Conservation (phyloP, 2,113 vertebrate species). For the Pelecanoides urinatrix region DNA sequence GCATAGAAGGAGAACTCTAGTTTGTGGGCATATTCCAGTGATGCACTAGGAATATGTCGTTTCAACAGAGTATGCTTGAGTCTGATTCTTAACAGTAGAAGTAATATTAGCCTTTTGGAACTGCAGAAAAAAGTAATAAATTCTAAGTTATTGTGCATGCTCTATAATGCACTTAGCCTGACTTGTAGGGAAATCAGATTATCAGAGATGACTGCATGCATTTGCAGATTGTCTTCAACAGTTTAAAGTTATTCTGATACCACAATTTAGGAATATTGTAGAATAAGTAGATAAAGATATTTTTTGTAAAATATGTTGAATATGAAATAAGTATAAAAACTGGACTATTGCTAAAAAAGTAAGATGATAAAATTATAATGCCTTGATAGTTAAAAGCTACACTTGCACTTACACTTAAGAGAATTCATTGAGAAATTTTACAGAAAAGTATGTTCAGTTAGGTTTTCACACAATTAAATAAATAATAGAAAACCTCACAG, state of each 20-base stretch:
- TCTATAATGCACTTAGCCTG: background rate
- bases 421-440: background rate
- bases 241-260: background rate
- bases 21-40: background rate
- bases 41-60: background rate
- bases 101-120: background rate
- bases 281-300: background rate
- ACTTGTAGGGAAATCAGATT: background rate
- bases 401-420: background rate
- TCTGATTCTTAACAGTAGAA: background rate
- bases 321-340: background rate
- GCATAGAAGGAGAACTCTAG: background rate
- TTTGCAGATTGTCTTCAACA: background rate
- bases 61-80: background rate
- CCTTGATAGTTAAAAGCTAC: background rate
- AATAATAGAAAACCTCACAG: constrained; percentile 18
- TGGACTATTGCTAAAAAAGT: background rate
- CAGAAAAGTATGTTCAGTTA: background rate
- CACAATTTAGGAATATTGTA: background rate
- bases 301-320: background rate
- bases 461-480: constrained; percentile 36
- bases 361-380: background rate
- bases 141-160: background rate
- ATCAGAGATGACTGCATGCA: background rate
- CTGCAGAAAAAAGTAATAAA: background rate